A percentile compares a stretch with the other conserved stretches of the same genome.
Evolutionary conservation across 2,113 vertebrate genomes (phyloP).

Genomic region (Syrrhaptes paradoxus): DNA sequence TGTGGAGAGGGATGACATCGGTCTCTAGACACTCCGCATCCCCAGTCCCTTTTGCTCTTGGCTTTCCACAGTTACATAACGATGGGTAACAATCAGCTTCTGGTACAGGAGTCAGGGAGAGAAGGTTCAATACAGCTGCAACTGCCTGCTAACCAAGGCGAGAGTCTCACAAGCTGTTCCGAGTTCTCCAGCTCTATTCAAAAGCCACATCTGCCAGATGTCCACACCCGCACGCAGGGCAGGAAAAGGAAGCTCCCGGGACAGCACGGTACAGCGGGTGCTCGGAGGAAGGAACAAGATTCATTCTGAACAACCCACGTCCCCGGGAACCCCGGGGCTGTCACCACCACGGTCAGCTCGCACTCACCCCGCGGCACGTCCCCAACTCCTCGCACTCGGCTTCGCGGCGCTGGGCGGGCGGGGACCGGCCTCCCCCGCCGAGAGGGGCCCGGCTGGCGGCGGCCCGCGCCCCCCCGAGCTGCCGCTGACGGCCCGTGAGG

Average conservation of each 20-base stretch:
- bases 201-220: neutral
- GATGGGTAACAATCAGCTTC: rapidly evolving
- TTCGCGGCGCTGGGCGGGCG: neutral
- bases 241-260: neutral
- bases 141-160: neutral
- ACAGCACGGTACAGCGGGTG: neutral
- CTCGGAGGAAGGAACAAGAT: neutral
- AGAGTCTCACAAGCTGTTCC: neutral
- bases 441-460: neutral
- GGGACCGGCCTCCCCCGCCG: neutral
- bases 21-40: neutral
- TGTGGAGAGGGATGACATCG: neutral
- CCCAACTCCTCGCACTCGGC: neutral
- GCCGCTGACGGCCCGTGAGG: neutral
- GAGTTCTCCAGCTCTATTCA: neutral
- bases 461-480: neutral
- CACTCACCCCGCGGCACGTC: neutral
- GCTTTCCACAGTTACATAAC: neutral
- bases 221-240: neutral
- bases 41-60: neutral
- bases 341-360: rapidly evolving
- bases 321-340: neutral
- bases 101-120: no score
- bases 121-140: neutral
- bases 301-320: neutral